Evolutionary conservation across 2,113 vertebrate genomes (phyloP), one percentile per base, ranked within the genome.

Genomic region (Charina bottae): DNA sequence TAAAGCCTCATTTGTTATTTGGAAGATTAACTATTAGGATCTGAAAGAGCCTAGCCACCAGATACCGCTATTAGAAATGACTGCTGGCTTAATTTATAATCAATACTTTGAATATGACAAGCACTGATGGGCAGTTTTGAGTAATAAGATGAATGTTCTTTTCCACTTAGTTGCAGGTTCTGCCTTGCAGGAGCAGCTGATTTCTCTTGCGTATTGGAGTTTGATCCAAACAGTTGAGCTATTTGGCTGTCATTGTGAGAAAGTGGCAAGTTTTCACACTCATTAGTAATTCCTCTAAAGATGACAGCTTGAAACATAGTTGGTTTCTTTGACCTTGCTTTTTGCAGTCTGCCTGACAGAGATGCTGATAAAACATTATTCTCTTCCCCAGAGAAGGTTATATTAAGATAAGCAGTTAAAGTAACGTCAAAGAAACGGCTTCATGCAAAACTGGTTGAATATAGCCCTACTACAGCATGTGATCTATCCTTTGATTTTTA

Each of bases 61-160:
- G n/a, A n/a, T 26, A 12, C 46, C 23, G 49, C 2, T 93, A 89
- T 68, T 87, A 0, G 33, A 78, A 83, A 85, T 88, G 6, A 60
- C 88, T 54, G 89, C 90, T 91, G 58, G 26, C 0, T 0, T 86
- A 83, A 87, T 90, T 93, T 90, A 17, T 91, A 94, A 87, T 94
- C 88, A 72, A 0, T 88, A 68, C 91, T 4, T 92, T 93, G 87
- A 89, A 46, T 26, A 17, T 86, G 92, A 54, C 64, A 89, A 87
- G 21, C 85, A 6, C 92, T 59, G 6, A 1, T 59, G 78, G 85
- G 87, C 10, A 56, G 84, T 68, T 87, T 49, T 91, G 0, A n/a
- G 4, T 0, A 42, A 1, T 56, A 5, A 5, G 10, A 0, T 0
- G 62, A 72, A 59, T 4, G 59, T 55, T 59, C 12, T 0, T 92